phyloP scores from a whole-genome alignment of 2,888 invertebrate species.

The Stenichneumon culpator region DNA sequence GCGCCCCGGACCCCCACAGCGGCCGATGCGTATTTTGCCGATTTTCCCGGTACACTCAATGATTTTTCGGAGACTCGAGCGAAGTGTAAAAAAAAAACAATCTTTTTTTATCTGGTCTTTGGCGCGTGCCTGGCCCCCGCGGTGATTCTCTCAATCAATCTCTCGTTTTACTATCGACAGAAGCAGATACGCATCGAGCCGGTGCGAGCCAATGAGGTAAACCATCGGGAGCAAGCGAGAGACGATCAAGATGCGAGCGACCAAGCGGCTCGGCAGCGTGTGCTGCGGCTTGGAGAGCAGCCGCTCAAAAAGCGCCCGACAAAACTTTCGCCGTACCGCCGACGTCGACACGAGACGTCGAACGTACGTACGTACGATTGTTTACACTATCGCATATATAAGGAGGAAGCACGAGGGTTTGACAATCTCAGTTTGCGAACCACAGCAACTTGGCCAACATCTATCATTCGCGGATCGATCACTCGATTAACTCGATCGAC shows the following conservation, averaged over 20 bases:
- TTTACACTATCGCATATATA: constrained; percentile 84
- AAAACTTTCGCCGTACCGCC: constrained; percentile 76
- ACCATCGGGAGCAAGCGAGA: not conserved
- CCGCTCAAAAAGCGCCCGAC: constrained; percentile 70
- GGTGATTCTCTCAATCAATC: constrained; percentile 30
- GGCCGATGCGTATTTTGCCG: not conserved
- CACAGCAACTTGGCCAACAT: constrained; percentile 75
- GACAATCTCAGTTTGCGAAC: constrained; percentile 83
- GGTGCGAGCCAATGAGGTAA: not conserved
- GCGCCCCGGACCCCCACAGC: not conserved
- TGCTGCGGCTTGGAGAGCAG: constrained; percentile 8
- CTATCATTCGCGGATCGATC: constrained; percentile 45
- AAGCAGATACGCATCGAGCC: not conserved
- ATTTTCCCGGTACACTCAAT: constrained; percentile 22
- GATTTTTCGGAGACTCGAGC: not conserved
- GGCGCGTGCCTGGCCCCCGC: constrained; percentile 1
- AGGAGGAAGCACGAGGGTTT: constrained; percentile 82
- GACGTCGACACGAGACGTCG: constrained; percentile 76
- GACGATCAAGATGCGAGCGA: constrained; percentile 5
- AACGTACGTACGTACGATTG: constrained; percentile 80
- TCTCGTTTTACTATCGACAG: constrained; percentile 48
- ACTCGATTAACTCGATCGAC: constrained; percentile 15
- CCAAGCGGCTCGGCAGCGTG: not conserved
- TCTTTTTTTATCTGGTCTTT: constrained; percentile 22
- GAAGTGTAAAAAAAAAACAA: constrained; percentile 35